Percentiles rank a stretch among this genome's conserved stretches.
phyloP scores from a whole-genome alignment of 2,888 invertebrate genomes.

The Drosophila robusta region DNA sequence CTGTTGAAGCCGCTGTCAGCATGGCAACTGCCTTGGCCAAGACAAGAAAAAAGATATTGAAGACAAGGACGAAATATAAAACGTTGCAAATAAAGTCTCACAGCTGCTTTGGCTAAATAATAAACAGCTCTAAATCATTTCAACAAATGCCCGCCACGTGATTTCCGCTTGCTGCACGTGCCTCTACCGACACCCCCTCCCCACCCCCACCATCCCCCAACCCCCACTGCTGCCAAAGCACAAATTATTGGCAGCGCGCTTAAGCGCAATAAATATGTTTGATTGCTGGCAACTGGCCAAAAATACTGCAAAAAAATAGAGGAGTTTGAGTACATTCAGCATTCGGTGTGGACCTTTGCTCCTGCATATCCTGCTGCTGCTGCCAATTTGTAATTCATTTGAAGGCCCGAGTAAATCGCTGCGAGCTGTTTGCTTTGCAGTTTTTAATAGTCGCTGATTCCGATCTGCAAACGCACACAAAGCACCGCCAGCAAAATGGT shows the following conservation, averaged over 20 bases:
- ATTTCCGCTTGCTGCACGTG: slow-evolving; percentile 72
- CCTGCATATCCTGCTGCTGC: slow-evolving; percentile 3
- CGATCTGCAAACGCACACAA: slow-evolving; percentile 18
- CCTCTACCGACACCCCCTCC: slow-evolving; percentile 24
- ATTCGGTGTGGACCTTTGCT: background rate
- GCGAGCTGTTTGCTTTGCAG: slow-evolving; percentile 58
- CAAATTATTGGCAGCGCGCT: slow-evolving; percentile 83
- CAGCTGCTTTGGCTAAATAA: slow-evolving; percentile 50
- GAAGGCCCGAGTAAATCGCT: slow-evolving; percentile 56
- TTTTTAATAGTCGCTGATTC: slow-evolving; percentile 66
- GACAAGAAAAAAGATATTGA: background rate
- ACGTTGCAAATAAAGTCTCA: slow-evolving; percentile 4
- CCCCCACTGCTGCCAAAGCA: slow-evolving; percentile 54
- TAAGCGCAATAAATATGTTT: slow-evolving; percentile 83
- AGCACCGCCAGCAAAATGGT: slow-evolving; percentile 6
- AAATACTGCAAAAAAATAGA: slow-evolving; percentile 12
- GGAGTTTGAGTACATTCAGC: slow-evolving; percentile 3
- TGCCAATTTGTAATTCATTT: slow-evolving; percentile 68
- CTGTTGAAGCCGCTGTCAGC: background rate
- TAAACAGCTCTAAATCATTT: slow-evolving; percentile 72
- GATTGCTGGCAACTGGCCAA: slow-evolving; percentile 72
- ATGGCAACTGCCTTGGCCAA: background rate
- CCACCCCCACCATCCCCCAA: slow-evolving; percentile 1
- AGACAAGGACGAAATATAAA: background rate
- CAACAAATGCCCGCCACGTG: slow-evolving; percentile 76